phyloP scores from a whole-genome alignment of 1,140 invertebrate genomes.

The Euborellia annulipes region DNA sequence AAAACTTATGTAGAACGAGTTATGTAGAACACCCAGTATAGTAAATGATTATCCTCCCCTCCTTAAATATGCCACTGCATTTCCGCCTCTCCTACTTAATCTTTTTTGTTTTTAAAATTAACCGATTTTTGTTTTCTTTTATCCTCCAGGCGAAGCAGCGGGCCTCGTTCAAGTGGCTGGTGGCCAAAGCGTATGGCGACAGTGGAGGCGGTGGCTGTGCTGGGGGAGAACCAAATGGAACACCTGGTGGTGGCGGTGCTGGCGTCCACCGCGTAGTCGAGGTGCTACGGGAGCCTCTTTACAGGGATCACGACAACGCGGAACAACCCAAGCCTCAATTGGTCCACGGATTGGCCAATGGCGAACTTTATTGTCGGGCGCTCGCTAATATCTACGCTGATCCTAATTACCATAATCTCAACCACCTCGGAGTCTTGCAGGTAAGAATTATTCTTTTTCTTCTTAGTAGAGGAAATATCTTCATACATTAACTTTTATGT shows the following conservation, averaged over 20 bases:
- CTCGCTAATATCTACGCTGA: conserved; percentile 93
- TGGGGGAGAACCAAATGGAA: no score
- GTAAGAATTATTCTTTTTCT: no score
- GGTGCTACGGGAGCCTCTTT: conserved; percentile 86
- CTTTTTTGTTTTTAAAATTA: conserved; percentile 1
- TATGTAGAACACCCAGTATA: no score
- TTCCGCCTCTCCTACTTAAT: conserved; percentile 1
- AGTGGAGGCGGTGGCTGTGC: background rate
- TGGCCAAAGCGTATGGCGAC: conserved; percentile 71
- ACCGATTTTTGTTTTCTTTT: conserved; percentile 22
- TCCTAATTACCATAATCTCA: conserved; percentile 86
- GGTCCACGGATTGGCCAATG: conserved; percentile 78
- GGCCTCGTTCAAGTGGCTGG: conserved; percentile 92
- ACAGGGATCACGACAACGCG: conserved; percentile 85
- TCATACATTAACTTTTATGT: no score
- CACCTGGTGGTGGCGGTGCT: no score
- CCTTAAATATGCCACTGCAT: no score
- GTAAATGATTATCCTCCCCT: no score
- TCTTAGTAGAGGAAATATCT: no score
- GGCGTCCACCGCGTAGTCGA: conserved; percentile 82
- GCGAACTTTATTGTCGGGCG: conserved; percentile 90
- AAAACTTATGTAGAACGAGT: no score
- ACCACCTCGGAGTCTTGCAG: conserved; percentile 56
- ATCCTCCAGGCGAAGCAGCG: conserved; percentile 85
- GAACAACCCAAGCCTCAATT: conserved; percentile 89